Percentiles rank a stretch among this genome's conserved stretches.
Conservation (phyloP, 2,888 invertebrate species). For the Hyposoter dolosus region DNA sequence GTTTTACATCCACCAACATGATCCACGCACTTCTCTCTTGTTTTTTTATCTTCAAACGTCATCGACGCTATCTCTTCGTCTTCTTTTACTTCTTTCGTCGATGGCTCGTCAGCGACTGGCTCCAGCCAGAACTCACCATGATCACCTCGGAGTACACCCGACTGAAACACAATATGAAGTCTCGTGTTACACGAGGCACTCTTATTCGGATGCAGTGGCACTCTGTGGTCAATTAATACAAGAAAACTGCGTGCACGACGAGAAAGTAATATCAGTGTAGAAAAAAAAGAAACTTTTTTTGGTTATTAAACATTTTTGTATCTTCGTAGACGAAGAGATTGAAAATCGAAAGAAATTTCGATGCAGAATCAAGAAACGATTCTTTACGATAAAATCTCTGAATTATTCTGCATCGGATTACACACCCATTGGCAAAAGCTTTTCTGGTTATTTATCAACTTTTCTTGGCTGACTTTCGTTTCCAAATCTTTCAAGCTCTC, state of each 20-base stretch:
- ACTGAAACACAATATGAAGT: slow-evolving; percentile 78
- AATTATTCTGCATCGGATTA: background rate
- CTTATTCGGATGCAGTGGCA: slow-evolving; percentile 54
- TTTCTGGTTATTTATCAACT: background rate
- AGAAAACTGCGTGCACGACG: background rate
- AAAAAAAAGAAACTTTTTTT: background rate
- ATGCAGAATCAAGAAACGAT: background rate
- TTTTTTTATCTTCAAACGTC: slow-evolving; percentile 26
- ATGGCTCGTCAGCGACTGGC: slow-evolving; percentile 76
- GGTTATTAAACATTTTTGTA: background rate
- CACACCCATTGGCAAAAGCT: background rate
- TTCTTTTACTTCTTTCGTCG: slow-evolving; percentile 63
- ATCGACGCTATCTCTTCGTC: slow-evolving; percentile 67
- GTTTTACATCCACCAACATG: slow-evolving; percentile 35
- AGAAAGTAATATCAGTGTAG: background rate
- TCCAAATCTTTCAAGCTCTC: background rate
- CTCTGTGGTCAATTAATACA: slow-evolving; percentile 6
- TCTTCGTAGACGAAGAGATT: background rate
- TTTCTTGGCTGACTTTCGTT: slow-evolving; percentile 1
- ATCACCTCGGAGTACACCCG: slow-evolving; percentile 81
- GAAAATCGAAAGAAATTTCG: background rate
- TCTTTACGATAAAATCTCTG: background rate
- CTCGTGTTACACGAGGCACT: slow-evolving; percentile 73
- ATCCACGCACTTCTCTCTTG: slow-evolving; percentile 57
- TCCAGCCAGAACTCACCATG: slow-evolving; percentile 83